Percentiles rank a stretch among this genome's conserved stretches.
Evolutionary conservation across 2,113 vertebrate species (phyloP).

Genomic region (Orycteropus afer): DNA sequence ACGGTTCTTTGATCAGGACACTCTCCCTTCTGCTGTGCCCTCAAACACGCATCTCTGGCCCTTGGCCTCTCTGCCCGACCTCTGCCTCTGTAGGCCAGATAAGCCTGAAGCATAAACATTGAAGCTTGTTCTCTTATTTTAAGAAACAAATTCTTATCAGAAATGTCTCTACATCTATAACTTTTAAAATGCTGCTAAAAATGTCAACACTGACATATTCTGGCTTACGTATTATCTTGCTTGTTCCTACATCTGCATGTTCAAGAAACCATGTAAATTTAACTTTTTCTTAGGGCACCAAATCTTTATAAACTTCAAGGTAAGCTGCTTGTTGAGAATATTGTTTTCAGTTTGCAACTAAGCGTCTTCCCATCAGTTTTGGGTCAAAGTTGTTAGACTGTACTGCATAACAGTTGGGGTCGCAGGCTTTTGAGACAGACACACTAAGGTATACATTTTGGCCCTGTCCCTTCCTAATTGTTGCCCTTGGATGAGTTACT

Average conservation of each 20-base stretch:
- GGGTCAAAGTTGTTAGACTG: neutral
- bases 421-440: neutral
- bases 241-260: neutral
- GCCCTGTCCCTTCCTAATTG: neutral
- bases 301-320: neutral
- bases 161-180: neutral
- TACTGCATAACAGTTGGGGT: neutral
- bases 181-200: neutral
- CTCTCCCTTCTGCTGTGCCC: too few species aligned
- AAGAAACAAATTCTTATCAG: slow-evolving; percentile 5
- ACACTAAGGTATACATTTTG: neutral
- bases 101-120: neutral
- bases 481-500: neutral
- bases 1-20: too few species aligned
- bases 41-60: too few species aligned
- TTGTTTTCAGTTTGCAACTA: neutral
- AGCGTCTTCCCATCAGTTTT: neutral
- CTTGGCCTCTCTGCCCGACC: too few species aligned
- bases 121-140: slow-evolving; percentile 18
- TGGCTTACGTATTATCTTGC: neutral
- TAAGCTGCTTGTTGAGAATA: neutral
- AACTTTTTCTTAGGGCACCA: neutral
- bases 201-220: neutral
- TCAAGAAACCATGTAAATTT: slow-evolving; percentile 20
- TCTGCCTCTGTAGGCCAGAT: too few species aligned